Percentiles rank a stretch among this genome's conserved stretches.
Conservation (phyloP, 2,888 invertebrate genomes). For the Heliconius cydno region DNA sequence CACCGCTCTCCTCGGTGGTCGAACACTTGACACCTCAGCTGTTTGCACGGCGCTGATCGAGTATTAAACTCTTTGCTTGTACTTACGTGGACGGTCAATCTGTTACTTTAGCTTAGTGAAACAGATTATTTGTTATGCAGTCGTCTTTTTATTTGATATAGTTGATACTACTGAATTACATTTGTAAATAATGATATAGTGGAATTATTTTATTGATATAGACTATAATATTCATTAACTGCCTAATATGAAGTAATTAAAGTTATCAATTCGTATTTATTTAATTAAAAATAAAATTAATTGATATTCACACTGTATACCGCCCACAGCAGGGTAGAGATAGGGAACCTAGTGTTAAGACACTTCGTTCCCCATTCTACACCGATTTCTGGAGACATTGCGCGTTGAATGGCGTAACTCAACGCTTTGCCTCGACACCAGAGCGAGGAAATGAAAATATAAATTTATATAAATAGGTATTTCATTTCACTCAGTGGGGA, state of each 20-base stretch:
- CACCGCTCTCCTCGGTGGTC: conserved; percentile 51
- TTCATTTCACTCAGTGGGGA: no score
- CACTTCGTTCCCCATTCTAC: no score
- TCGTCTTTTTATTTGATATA: neutral
- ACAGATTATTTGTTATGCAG: conserved; percentile 28
- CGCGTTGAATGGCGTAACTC: no score
- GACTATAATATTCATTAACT: neutral
- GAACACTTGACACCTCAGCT: conserved; percentile 52
- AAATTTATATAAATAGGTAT: no score
- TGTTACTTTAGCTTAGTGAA: conserved; percentile 39
- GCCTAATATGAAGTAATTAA: neutral
- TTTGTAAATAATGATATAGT: neutral
- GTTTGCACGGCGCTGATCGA: conserved; percentile 49
- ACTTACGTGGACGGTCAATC: conserved; percentile 47
- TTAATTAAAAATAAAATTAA: no score
- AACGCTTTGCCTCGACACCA: no score
- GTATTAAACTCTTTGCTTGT: conserved; percentile 46
- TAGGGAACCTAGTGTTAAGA: no score
- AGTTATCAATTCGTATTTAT: neutral
- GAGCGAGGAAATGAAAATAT: no score
- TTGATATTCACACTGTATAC: no score
- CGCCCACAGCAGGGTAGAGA: no score
- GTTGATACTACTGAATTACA: neutral
- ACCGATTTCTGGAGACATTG: no score
- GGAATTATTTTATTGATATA: neutral